phyloP scores from a whole-genome alignment of 1,140 invertebrate genomes.

The Rhyzopertha dominica region DNA sequence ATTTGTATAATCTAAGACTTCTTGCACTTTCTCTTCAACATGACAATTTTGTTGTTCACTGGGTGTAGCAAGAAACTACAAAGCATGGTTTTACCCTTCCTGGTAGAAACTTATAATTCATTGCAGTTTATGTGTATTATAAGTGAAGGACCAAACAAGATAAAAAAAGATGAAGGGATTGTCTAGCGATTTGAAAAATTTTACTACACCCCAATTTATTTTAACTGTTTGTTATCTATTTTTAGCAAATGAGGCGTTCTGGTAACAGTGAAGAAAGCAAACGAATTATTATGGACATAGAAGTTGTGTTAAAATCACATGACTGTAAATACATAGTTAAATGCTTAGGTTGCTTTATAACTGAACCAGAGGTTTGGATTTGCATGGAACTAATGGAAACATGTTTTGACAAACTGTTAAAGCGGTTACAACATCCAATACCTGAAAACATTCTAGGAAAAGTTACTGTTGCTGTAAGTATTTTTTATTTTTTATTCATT shows the following conservation, averaged over 20 bases:
- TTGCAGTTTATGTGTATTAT: too few species aligned
- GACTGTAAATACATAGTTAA: conserved; percentile 97
- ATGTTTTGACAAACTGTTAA: conserved; percentile 95
- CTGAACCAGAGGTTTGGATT: conserved; percentile 86
- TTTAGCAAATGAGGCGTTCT: conserved; percentile 93
- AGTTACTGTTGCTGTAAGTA: conserved; percentile 88
- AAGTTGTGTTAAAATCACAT: conserved; percentile 93
- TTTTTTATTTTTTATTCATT: neutral
- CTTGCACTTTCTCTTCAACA: too few species aligned
- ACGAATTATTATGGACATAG: conserved; percentile 96
- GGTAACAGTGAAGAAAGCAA: conserved; percentile 97
- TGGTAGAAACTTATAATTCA: too few species aligned
- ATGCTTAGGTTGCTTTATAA: conserved; percentile 96
- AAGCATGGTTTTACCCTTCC: too few species aligned
- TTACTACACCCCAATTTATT: too few species aligned
- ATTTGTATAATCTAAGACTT: too few species aligned
- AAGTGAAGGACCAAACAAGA: too few species aligned
- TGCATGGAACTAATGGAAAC: conserved; percentile 97
- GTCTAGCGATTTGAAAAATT: too few species aligned
- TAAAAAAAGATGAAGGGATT: too few species aligned
- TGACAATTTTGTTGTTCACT: too few species aligned
- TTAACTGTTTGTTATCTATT: too few species aligned
- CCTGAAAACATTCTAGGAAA: conserved; percentile 95
- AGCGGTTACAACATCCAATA: conserved; percentile 75
- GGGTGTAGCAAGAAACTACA: too few species aligned